These are phyloP conservation scores for Drosophila peninsularis DNA, from an alignment of 2,888 invertebrate genomes.

Conservation along the genomic window DNA sequence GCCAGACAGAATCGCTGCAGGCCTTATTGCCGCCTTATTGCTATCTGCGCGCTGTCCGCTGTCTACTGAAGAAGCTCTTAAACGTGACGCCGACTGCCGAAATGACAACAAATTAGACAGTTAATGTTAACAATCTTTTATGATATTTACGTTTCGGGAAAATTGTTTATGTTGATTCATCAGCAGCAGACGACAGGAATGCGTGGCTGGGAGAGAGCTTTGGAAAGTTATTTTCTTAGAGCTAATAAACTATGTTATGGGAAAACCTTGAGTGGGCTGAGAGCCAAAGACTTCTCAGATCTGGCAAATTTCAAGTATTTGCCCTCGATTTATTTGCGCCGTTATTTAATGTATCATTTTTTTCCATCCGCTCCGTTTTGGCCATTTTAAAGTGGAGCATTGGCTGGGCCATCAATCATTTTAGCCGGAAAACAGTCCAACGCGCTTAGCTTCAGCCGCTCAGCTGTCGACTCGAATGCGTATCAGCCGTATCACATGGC, in stretches of 20 bases:
- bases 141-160: conserved; percentile 71
- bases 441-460: conserved; percentile 44
- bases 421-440: conserved; percentile 47
- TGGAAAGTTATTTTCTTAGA: conserved; percentile 17
- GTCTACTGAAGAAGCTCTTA: conserved; percentile 71
- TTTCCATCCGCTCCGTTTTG: conserved; percentile 22
- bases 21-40: conserved; percentile 56
- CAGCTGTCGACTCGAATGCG: conserved; percentile 71
- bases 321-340: conserved; percentile 37
- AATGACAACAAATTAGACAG: conserved; percentile 80
- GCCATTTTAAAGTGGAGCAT: conserved; percentile 71
- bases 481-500: conserved; percentile 63
- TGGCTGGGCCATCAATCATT: conserved; percentile 70
- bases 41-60: conserved; percentile 15
- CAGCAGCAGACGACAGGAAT: conserved; percentile 10
- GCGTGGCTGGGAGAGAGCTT: not conserved
- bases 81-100: conserved; percentile 45
- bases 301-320: conserved; percentile 3
- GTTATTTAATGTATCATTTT: conserved; percentile 51
- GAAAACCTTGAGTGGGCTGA: not conserved
- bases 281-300: not conserved
- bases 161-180: conserved; percentile 65
- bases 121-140: conserved; percentile 77
- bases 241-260: not conserved
- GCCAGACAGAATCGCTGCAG: conserved; percentile 56